These are phyloP conservation scores for Nansenia antarctica DNA, from an alignment of 2,113 vertebrate genomes.

Conservation along the genomic window DNA sequence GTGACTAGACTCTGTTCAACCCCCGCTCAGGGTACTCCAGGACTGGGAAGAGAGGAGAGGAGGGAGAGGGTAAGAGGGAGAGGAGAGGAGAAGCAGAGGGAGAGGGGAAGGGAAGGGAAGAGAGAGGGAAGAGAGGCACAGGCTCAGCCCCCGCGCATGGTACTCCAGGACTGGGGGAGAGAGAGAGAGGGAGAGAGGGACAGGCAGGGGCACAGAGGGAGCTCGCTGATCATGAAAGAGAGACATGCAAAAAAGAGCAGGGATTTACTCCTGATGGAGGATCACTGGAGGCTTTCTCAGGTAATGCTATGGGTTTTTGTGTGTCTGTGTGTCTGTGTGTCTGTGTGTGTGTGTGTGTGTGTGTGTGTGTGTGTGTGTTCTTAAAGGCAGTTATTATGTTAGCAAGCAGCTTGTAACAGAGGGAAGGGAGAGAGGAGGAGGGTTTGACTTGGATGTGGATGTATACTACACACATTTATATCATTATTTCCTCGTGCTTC, in stretches of 20 bases:
- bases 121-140: constrained; percentile 17
- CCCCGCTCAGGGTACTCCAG: constrained; percentile 33
- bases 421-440: constrained; percentile 69
- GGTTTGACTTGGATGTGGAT: constrained; percentile 72
- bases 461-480: constrained; percentile 41
- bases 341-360: constrained; percentile 34
- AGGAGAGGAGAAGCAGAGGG: constrained; percentile 17
- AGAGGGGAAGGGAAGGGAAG: constrained; percentile 13
- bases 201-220: constrained; percentile 26
- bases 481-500: constrained; percentile 73
- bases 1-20: constrained; percentile 40
- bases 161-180: constrained; percentile 18
- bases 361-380: constrained; percentile 43
- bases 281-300: constrained; percentile 55
- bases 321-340: constrained; percentile 12
- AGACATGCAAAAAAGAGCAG: constrained; percentile 37
- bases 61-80: constrained; percentile 19
- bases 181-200: constrained; percentile 22
- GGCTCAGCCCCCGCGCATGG: constrained; percentile 40
- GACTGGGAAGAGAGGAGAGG: constrained; percentile 21
- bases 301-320: constrained; percentile 52
- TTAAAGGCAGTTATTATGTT: constrained; percentile 55
- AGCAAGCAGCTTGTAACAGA: constrained; percentile 5
- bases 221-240: constrained; percentile 31
- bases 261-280: constrained; percentile 39